Base-by-base conservation (phyloP, 2,797 vertebrate species). In the Aplochiton taeniatus region DNA sequence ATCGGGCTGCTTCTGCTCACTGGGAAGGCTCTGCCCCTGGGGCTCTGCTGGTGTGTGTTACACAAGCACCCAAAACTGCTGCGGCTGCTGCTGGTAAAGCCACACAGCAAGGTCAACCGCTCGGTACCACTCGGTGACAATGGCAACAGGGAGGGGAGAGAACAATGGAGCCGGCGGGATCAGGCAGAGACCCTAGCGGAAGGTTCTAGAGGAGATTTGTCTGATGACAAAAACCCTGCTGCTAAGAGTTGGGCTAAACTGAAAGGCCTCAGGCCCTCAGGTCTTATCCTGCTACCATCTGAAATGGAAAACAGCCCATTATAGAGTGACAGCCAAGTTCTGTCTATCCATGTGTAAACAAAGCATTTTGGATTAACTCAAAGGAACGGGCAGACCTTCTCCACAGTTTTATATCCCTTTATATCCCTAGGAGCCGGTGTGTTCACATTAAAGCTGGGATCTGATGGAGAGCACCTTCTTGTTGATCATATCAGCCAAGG, bases 401-500 rank as follows among this genome's bases (percentile, higher is more conserved):
- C 43, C 17, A 14, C 4, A 20, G 10, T 10, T 2, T 13, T 47
- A 47, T 5, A n/a, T 12, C 9, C 20, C 50, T 3, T 11, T 6
- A 16, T 11, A 4, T 41, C 45, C 19, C 17, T 48, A 60, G 52
- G 14, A 61, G 48, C 20, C 41, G 54, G 13, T 46, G 44, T 41
- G 42, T 46, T 61, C 9, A 42, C 3, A 54, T 47, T 17, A 12
- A 31, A 7, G 50, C 16, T n/a, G 12, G 44, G 43, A 46, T 16
- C 14, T 18, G 44, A 46, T 48, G 13, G 12, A 51, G 47, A 59
- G 50, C 9, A 45, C 13, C 42, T 46, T 19, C 43, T 47, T 55
- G 19, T 47, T 31, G 44, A 56, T 18, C 11, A 44, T 18, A 62
- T 68, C 45, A 62, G 45, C 20, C 19, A 48, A 61, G 66, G 52